These are phyloP conservation scores for Calcarius ornatus DNA, from an alignment of 2,113 vertebrate genomes.

Conservation along the genomic window DNA sequence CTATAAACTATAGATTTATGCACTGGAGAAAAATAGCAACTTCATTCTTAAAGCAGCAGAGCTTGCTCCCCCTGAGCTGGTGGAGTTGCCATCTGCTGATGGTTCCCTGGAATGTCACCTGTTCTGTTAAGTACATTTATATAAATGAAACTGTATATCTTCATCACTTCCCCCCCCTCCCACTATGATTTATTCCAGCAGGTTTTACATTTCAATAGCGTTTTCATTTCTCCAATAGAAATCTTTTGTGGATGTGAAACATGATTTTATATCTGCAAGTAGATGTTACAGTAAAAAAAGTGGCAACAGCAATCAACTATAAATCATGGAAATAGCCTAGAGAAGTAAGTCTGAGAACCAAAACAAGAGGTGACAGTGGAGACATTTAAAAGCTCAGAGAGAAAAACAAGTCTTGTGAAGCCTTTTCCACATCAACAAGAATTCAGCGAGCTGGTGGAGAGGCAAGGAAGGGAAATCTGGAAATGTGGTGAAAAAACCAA, in stretches of 20 bases:
- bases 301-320: background rate
- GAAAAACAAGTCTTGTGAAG: background rate
- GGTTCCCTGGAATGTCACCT: slow-evolving; percentile 62
- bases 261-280: slow-evolving; percentile 47
- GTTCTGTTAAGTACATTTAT: slow-evolving; percentile 40
- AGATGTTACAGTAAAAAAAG: background rate
- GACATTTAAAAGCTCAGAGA: background rate
- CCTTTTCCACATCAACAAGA: background rate
- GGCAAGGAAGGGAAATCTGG: background rate
- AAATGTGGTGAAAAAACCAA: background rate
- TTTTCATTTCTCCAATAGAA: slow-evolving; percentile 58
- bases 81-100: slow-evolving; percentile 70
- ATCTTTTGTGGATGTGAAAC: slow-evolving; percentile 47
- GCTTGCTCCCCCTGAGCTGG: slow-evolving; percentile 45
- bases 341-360: slow-evolving; percentile 17
- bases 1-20: slow-evolving; percentile 54
- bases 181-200: slow-evolving; percentile 43
- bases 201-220: slow-evolving; percentile 59
- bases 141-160: slow-evolving; percentile 40
- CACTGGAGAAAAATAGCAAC: slow-evolving; percentile 46
- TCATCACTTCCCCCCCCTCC: background rate
- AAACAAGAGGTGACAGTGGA: slow-evolving; percentile 36
- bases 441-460: background rate
- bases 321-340: slow-evolving; percentile 21
- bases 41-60: slow-evolving; percentile 68